Conservation (phyloP, 2,888 invertebrate species). For the Philereme transversata region DNA sequence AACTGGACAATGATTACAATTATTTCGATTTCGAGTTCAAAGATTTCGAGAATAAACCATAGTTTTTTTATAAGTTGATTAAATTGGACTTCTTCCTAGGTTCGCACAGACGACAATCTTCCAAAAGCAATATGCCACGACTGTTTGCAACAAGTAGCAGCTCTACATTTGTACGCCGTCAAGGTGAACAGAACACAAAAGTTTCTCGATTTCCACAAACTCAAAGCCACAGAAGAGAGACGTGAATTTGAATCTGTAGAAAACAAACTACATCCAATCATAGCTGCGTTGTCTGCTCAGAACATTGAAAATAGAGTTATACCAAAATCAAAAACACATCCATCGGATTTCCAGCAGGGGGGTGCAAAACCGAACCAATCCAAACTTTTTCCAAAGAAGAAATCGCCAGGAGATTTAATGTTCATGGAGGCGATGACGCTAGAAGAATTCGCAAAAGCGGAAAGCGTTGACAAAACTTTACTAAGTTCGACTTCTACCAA, state of each 20-base stretch:
- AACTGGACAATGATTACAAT: too few relatives aligned
- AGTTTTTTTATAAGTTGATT: background rate
- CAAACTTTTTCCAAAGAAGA: constrained; percentile 53
- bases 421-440: constrained; percentile 72
- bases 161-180: constrained; percentile 67
- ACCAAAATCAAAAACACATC: constrained; percentile 40
- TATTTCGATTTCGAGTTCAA: too few relatives aligned
- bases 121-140: constrained; percentile 81
- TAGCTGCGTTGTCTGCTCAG: constrained; percentile 51
- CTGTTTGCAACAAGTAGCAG: constrained; percentile 72
- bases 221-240: constrained; percentile 59
- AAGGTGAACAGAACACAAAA: constrained; percentile 79
- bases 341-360: constrained; percentile 63
- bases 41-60: too few relatives aligned
- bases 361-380: constrained; percentile 54
- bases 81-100: constrained; percentile 46
- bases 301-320: constrained; percentile 38
- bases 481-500: constrained; percentile 47
- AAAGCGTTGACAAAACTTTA: constrained; percentile 65
- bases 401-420: constrained; percentile 63
- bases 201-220: constrained; percentile 71
- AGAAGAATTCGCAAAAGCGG: constrained; percentile 70
- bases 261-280: constrained; percentile 52
- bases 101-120: constrained; percentile 69
- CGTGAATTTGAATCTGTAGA: constrained; percentile 40